A percentile compares a stretch with the other conserved stretches of the same genome.
These are phyloP conservation scores for Danio rerio DNA, from an alignment of 2,113 vertebrate species.

Conservation along the genomic window DNA sequence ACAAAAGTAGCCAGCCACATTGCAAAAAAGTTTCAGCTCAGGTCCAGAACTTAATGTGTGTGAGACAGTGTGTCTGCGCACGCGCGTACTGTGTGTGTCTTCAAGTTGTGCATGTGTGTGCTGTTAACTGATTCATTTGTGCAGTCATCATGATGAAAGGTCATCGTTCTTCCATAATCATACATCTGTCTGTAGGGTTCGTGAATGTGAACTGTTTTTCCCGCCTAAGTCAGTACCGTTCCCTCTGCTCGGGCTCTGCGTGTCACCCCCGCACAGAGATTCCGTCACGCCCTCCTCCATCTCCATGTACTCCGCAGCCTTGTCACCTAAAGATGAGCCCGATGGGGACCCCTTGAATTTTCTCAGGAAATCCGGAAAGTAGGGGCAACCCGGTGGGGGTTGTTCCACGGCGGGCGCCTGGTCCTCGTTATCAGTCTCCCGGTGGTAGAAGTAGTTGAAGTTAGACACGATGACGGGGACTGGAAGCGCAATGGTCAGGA, in stretches of 20 bases:
- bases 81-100: constrained; percentile 26
- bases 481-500: constrained; percentile 97
- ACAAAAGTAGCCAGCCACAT: constrained; percentile 53
- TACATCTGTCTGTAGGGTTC: constrained; percentile 97
- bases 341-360: constrained; percentile 89
- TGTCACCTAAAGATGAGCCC: constrained; percentile 92
- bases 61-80: constrained; percentile 44
- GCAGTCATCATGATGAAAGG: constrained; percentile 59
- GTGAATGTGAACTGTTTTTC: constrained; percentile 90
- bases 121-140: constrained; percentile 62
- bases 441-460: constrained; percentile 99
- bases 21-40: constrained; percentile 55
- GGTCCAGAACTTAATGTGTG: constrained; percentile 46
- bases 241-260: constrained; percentile 87
- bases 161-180: constrained; percentile 74
- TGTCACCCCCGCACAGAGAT: constrained; percentile 92
- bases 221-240: constrained; percentile 92
- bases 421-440: constrained; percentile 96
- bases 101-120: constrained; percentile 49
- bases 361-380: constrained; percentile 90
- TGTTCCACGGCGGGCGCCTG: constrained; percentile 86
- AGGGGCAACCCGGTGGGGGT: constrained; percentile 88
- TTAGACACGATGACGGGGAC: constrained; percentile 99
- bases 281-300: constrained; percentile 98
- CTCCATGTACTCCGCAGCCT: constrained; percentile 96